Evolutionary conservation across 2,113 vertebrate species (phyloP).

Genomic region (Elephas maximus): DNA sequence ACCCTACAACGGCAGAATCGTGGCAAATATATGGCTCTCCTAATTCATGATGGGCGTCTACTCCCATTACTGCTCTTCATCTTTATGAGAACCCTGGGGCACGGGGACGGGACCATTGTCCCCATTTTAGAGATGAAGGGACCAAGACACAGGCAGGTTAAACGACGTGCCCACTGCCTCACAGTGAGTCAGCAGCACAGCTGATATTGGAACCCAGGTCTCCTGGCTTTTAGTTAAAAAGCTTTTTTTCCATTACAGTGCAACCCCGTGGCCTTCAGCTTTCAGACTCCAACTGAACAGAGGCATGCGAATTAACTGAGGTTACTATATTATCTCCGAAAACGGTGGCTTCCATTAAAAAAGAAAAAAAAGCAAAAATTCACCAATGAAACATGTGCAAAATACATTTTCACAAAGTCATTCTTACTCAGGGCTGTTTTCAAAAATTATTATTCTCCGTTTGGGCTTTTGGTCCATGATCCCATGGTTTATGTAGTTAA

Average conservation of each 20-base stretch:
- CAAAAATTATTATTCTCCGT: slow-evolving; percentile 77
- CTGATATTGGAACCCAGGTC: slow-evolving; percentile 63
- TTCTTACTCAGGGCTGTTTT: slow-evolving; percentile 70
- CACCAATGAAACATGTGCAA: slow-evolving; percentile 75
- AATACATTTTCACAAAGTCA: slow-evolving; percentile 79
- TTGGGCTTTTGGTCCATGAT: slow-evolving; percentile 80
- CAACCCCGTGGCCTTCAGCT: slow-evolving; percentile 76
- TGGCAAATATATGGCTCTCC: background rate
- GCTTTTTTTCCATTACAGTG: slow-evolving; percentile 76
- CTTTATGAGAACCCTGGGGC: background rate
- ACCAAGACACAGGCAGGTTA: slow-evolving; percentile 63
- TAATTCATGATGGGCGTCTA: background rate
- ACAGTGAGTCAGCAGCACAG: background rate
- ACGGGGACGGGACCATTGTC: background rate
- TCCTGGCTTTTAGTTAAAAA: slow-evolving; percentile 76
- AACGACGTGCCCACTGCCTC: slow-evolving; percentile 33
- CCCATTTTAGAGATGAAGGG: slow-evolving; percentile 76
- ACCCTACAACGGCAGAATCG: background rate
- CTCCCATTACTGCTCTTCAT: background rate
- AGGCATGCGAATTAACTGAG: slow-evolving; percentile 78
- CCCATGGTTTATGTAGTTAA: slow-evolving; percentile 67
- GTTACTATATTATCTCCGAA: slow-evolving; percentile 80
- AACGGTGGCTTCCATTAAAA: slow-evolving; percentile 71
- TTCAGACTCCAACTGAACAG: slow-evolving; percentile 71
- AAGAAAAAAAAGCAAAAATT: slow-evolving; percentile 63